Evolutionary conservation across 1,140 invertebrate species (phyloP).

Genomic region (Phthorimaea operculella): DNA sequence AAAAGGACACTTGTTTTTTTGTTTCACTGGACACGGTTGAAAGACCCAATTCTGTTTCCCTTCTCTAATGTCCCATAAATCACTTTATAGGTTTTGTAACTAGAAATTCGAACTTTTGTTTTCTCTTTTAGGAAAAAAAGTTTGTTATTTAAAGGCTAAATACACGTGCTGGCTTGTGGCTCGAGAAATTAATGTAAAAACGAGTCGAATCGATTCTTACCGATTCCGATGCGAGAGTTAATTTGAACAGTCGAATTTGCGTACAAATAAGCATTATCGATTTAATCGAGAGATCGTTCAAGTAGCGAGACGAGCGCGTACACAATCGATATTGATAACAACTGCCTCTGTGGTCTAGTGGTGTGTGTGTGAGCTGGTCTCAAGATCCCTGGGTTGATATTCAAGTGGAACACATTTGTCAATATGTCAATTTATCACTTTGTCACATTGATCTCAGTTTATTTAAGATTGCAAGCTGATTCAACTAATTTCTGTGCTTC

Average conservation of each 20-base stretch:
- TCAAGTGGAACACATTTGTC: no score
- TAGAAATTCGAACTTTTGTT: not conserved
- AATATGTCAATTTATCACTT: no score
- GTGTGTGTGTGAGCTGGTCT: no score
- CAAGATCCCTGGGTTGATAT: no score
- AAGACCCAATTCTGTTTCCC: constrained; percentile 9
- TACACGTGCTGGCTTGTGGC: not conserved
- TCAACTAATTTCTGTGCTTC: no score
- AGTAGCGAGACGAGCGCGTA: constrained; percentile 35
- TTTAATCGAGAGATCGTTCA: constrained; percentile 17
- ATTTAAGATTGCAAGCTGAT: no score
- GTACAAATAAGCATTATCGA: constrained; percentile 21
- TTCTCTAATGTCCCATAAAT: constrained; percentile 11
- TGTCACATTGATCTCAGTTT: no score
- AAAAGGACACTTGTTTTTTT: constrained; percentile 14
- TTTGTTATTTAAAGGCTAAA: not conserved
- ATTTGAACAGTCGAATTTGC: constrained; percentile 22
- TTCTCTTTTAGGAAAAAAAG: not conserved
- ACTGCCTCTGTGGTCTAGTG: no score
- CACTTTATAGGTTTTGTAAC: constrained; percentile 2
- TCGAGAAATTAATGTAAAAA: constrained; percentile 28
- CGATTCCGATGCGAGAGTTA: constrained; percentile 31
- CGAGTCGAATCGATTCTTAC: constrained; percentile 43
- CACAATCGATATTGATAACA: constrained; percentile 36
- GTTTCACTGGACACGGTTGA: constrained; percentile 3